Conservation (phyloP, 2,888 invertebrate species). For the Platycheirus rosarum region DNA sequence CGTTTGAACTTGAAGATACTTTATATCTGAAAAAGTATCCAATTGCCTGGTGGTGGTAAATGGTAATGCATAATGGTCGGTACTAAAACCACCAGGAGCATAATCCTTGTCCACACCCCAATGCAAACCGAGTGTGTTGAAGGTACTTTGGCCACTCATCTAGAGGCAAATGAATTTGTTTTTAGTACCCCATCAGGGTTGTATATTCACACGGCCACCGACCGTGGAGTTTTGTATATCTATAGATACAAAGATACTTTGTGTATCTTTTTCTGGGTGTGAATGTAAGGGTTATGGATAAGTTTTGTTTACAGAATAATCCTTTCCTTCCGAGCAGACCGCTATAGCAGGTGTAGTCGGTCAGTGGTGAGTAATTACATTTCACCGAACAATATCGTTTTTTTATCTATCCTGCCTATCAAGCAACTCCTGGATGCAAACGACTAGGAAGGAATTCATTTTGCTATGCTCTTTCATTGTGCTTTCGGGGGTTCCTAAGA, state of each 20-base stretch:
- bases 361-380: conserved; percentile 56
- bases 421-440: not conserved
- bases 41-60: conserved; percentile 55
- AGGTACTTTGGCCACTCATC: conserved; percentile 28
- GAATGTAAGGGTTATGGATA: conserved; percentile 23
- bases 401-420: conserved; percentile 22
- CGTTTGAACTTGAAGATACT: conserved; percentile 58
- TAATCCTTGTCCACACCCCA: conserved; percentile 30
- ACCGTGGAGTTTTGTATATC: not conserved
- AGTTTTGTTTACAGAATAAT: conserved; percentile 64
- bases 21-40: conserved; percentile 54
- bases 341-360: not conserved
- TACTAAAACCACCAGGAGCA: conserved; percentile 52
- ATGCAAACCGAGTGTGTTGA: not conserved
- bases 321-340: not conserved
- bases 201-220: conserved; percentile 24
- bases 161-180: conserved; percentile 52
- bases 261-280: not conserved
- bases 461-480: conserved; percentile 24
- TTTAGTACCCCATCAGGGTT: conserved; percentile 32
- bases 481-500: not conserved
- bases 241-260: conserved; percentile 15
- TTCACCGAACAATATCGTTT: conserved; percentile 60
- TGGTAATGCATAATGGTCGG: conserved; percentile 59
- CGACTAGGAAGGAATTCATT: conserved; percentile 15